Base-by-base conservation (phyloP, 2,113 vertebrate genomes). In the Notarius quadriscutis region DNA sequence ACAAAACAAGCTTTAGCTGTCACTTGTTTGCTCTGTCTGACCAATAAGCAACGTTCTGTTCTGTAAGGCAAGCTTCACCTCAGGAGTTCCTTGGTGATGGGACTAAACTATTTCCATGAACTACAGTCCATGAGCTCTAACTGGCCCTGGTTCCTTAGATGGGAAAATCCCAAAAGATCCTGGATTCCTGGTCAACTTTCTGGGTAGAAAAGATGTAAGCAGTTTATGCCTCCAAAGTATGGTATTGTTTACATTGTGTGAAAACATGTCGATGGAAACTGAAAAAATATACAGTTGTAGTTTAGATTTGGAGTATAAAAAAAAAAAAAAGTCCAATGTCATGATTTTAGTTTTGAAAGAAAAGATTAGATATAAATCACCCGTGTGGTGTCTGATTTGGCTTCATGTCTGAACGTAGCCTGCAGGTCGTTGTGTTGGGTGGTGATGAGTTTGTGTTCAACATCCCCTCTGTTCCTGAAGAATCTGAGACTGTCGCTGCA, bases 361-460 rank as follows among this genome's bases (percentile, higher is more conserved):
- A 83, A 27, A 69, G 50, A 53, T 69, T 12, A 53, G 1, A 20
- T 4, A 11, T 0, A 83, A 50, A 83, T 53, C 62, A 69, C 9
- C 15, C 51, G 81, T 34, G 63, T 15, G 22, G 27, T 74, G n/a
- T 57, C 53, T 84, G 83, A 74, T 50, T 60, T 75, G 71, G 34
- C 71, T 51, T 77, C 20, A 9, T 84, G 83, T 63, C 72, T 20
- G n/a, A 60, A n/a, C 1, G 81, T n/a, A 15, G 60, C 15, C 7
- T 80, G 84, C 62, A 86, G 77, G 62, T 69, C 65, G 58, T 55
- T 71, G 50, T 22, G 6, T 67, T 34, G 53, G 65, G 60, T 55
- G 41, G 60, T 22, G 53, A 84, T 72, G 8, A 72, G 18, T 55
- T 58, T 74, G 53, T 84, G 67, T 58, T 20, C 27, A 41, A 17